Evolutionary conservation across 2,113 vertebrate genomes (phyloP).

Genomic region (Cryptotis parvus): DNA sequence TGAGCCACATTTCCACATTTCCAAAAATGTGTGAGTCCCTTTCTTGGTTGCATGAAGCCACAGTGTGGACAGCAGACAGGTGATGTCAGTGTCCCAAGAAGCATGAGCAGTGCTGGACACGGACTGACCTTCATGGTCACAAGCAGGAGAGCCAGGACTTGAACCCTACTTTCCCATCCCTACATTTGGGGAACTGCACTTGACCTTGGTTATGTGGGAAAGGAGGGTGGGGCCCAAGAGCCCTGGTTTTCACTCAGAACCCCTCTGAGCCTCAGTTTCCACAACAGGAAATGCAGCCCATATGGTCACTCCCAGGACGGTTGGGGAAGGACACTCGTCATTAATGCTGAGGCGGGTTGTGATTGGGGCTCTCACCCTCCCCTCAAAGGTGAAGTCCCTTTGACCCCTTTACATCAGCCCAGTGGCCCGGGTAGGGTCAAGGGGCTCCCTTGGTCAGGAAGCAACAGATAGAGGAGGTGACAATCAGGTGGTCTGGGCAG

Average conservation of each 20-base stretch:
- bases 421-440: not conserved
- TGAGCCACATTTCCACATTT: not conserved
- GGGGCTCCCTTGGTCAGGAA: not conserved
- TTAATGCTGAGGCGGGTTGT: fast-evolving
- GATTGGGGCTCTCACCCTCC: no score
- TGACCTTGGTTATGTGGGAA: not conserved
- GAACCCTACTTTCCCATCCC: not conserved
- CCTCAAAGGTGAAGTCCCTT: not conserved
- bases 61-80: not conserved
- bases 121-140: not conserved
- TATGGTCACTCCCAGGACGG: not conserved
- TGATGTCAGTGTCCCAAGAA: not conserved
- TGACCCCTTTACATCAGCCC: not conserved
- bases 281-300: not conserved
- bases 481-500: not conserved
- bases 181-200: not conserved
- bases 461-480: not conserved
- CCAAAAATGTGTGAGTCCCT: not conserved
- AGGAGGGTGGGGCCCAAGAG: not conserved
- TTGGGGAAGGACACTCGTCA: no score
- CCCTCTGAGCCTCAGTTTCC: not conserved
- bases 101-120: not conserved
- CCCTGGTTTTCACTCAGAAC: not conserved
- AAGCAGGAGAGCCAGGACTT: not conserved
- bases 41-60: not conserved